Evolutionary conservation across 2,888 invertebrate genomes (phyloP).

Genomic region (Cybosia mesomella): DNA sequence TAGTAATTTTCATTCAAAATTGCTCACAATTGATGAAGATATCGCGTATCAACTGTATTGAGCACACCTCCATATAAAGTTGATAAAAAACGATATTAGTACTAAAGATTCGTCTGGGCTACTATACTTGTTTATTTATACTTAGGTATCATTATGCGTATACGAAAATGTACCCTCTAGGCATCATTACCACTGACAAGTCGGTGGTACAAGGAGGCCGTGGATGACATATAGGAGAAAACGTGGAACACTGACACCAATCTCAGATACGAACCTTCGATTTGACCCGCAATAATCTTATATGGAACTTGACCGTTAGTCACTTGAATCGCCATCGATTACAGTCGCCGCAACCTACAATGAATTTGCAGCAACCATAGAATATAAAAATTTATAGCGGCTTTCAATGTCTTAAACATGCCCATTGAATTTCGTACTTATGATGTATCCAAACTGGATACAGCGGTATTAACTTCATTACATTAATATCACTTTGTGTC

Average conservation of each 20-base stretch:
- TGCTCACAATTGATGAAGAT: neutral
- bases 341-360: slow-evolving; percentile 63
- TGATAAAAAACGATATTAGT: neutral
- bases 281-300: slow-evolving; percentile 81
- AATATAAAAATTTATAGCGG: neutral
- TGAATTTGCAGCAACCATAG: slow-evolving; percentile 26
- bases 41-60: neutral
- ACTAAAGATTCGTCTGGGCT: neutral
- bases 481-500: neutral
- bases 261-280: slow-evolving; percentile 77
- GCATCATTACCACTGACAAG: slow-evolving; percentile 57
- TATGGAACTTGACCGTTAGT: slow-evolving; percentile 81
- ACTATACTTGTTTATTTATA: slow-evolving; percentile 38
- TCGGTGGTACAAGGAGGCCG: slow-evolving; percentile 62
- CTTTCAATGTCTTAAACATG: slow-evolving; percentile 1
- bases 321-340: slow-evolving; percentile 61
- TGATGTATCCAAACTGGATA: neutral
- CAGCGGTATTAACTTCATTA: neutral
- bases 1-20: neutral
- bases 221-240: slow-evolving; percentile 80
- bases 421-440: neutral
- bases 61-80: neutral
- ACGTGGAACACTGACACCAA: slow-evolving; percentile 82
- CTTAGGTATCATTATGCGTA: slow-evolving; percentile 4
- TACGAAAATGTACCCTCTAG: slow-evolving; percentile 49